Evolutionary conservation across 2,113 vertebrate genomes (phyloP), one percentile per base, ranked within the genome.

Genomic region (Ophiodon elongatus): DNA sequence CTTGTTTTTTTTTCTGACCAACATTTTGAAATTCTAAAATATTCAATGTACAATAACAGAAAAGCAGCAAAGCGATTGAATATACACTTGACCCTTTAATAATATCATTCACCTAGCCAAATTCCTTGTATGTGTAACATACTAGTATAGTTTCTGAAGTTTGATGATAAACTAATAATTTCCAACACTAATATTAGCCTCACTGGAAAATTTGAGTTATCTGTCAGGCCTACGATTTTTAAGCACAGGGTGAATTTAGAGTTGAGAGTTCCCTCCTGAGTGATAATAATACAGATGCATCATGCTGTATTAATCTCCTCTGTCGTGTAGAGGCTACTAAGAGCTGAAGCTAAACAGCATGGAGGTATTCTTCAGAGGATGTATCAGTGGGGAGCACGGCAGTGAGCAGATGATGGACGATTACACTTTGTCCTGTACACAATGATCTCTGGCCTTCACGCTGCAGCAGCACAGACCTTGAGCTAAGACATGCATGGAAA

Each of bases 351-450:
- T 54, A 23, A 77, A 59, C 45, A 80, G 76, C 82, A 39, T 23
- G 37, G 14, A 45, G 33, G 25, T 69, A n/a, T 70, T 79, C 21
- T 69, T 57, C 27, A 76, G 75, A 74, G 57, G 74, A 50, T 65
- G 54, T 66, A 68, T 33, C 41, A 67, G 68, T n/a, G 39, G 47
- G 50, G 35, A 52, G n/a, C 65, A 65, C 43, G 75, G 41, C 35
- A 66, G 50, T 59, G 67, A 59, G 31, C 43, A 67, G 52, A 71
- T 74, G 59, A 82, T 0, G 73, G 33, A 70, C 45, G 66, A 88
- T 82, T 73, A 78, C n/a, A 6, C 37, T 71, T 67, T 76, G 57
- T 80, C n/a, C 23, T 72, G 27, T 33, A 19, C 52, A 72, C 59
- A 75, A 35, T 68, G 47, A 85, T 77, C 62, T 76, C 41, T 41